A percentile compares a stretch with the other conserved stretches of the same genome.
These are phyloP conservation scores for Seira ritae DNA, from an alignment of 2,888 invertebrate genomes.

Conservation along the genomic window DNA sequence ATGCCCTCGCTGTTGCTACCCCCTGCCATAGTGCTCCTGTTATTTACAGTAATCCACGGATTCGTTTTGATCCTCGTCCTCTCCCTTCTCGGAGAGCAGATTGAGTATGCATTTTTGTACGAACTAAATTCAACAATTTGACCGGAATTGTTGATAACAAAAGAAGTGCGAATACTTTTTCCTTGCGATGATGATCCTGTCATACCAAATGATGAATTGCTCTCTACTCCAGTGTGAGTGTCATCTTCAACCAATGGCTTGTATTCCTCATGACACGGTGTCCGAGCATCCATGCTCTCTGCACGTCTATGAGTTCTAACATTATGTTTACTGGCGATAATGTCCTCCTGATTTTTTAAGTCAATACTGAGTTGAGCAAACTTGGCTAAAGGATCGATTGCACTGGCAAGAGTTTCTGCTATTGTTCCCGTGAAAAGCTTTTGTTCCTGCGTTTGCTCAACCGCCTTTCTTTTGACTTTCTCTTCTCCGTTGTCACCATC, in stretches of 20 bases:
- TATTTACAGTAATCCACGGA: slow-evolving; percentile 70
- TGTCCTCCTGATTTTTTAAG: slow-evolving; percentile 35
- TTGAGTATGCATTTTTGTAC: slow-evolving; percentile 66
- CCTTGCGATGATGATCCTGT: slow-evolving; percentile 43
- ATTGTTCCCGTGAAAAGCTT: not conserved
- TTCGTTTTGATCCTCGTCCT: slow-evolving; percentile 72
- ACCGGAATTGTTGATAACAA: slow-evolving; percentile 62
- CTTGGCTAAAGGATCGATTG: slow-evolving; percentile 41
- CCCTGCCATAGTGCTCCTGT: slow-evolving; percentile 19
- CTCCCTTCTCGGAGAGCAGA: slow-evolving; percentile 71
- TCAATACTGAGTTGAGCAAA: slow-evolving; percentile 49
- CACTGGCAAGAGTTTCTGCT: slow-evolving; percentile 7
- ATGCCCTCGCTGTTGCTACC: slow-evolving; percentile 42
- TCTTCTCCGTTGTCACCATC: slow-evolving; percentile 2
- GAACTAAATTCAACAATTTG: slow-evolving; percentile 61
- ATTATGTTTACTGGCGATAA: slow-evolving; percentile 19
- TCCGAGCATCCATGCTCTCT: slow-evolving; percentile 69
- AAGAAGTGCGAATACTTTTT: slow-evolving; percentile 70
- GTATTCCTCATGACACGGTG: slow-evolving; percentile 57
- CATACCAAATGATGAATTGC: slow-evolving; percentile 65
- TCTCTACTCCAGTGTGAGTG: slow-evolving; percentile 1
- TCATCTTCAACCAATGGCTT: slow-evolving; percentile 46
- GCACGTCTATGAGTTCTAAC: slow-evolving; percentile 55
- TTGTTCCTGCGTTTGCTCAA: not conserved
- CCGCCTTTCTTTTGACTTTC: not conserved